These are phyloP conservation scores for Glossophaga mutica DNA, from an alignment of 2,797 vertebrate genomes.

Conservation along the genomic window DNA sequence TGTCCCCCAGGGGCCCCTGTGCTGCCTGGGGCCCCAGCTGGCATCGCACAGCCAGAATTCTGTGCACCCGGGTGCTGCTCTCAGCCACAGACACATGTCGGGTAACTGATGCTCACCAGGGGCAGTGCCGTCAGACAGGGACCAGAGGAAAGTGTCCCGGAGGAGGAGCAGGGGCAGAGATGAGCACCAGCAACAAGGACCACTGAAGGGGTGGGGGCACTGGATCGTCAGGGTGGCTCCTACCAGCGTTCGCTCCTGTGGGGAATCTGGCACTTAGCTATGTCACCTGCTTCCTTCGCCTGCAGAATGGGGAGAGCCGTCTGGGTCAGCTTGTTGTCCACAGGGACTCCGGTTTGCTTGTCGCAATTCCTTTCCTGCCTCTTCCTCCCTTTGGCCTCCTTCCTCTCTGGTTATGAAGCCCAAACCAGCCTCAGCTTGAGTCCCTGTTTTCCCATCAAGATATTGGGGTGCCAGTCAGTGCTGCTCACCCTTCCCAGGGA, in stretches of 20 bases:
- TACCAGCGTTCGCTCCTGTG: rapidly evolving
- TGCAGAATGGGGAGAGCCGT: not conserved
- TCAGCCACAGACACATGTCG: rapidly evolving
- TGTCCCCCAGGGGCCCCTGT: rapidly evolving
- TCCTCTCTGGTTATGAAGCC: not conserved
- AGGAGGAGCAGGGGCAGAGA: not conserved
- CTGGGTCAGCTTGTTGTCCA: too few relatives aligned
- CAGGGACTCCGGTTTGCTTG: too few relatives aligned
- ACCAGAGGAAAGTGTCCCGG: not conserved
- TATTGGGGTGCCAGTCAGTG: not conserved
- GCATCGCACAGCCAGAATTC: not conserved
- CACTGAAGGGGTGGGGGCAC: not conserved
- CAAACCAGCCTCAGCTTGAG: not conserved
- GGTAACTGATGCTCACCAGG: not conserved
- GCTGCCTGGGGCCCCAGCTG: rapidly evolving
- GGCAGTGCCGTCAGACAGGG: not conserved
- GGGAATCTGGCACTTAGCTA: not conserved
- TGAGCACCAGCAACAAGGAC: too few relatives aligned
- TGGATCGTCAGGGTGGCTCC: not conserved
- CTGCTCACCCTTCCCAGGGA: not conserved
- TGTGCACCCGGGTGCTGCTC: rapidly evolving
- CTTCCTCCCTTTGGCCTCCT: not conserved
- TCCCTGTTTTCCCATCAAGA: not conserved
- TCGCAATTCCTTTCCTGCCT: not conserved
- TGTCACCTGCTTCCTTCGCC: not conserved